These are phyloP conservation scores for Ophonus ardosiacus DNA, from an alignment of 2,888 invertebrate species.

Conservation along the genomic window DNA sequence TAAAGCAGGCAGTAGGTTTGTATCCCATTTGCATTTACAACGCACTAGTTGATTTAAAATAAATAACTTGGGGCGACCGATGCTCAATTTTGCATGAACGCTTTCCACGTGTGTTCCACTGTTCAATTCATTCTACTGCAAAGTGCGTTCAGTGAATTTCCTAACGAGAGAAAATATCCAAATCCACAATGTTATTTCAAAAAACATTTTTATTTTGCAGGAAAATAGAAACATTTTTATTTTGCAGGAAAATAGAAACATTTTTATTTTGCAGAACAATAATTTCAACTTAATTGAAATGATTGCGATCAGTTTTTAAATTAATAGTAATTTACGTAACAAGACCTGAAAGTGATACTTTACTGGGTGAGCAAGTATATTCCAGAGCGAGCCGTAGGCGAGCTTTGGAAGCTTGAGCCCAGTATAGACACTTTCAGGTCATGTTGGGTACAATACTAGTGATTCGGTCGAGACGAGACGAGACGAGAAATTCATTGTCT, in stretches of 20 bases:
- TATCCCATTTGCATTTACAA: slow-evolving; percentile 22
- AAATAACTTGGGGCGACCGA: slow-evolving; percentile 21
- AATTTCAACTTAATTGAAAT: too few relatives aligned
- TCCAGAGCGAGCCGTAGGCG: too few relatives aligned
- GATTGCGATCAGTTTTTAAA: too few relatives aligned
- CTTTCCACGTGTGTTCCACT: background rate
- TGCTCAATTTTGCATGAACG: slow-evolving; percentile 32
- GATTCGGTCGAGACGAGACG: too few relatives aligned
- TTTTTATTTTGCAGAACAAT: background rate
- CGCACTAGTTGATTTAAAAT: slow-evolving; percentile 42
- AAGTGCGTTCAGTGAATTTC: background rate
- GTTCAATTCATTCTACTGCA: background rate
- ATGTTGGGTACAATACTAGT: too few relatives aligned
- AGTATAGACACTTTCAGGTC: too few relatives aligned
- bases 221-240: background rate
- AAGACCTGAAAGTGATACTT: too few relatives aligned
- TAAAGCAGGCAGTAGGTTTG: background rate
- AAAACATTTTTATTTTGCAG: background rate
- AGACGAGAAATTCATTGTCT: too few relatives aligned
- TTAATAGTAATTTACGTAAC: too few relatives aligned
- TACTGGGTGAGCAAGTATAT: too few relatives aligned
- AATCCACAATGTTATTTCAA: background rate
- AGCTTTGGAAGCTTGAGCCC: too few relatives aligned
- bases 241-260: background rate
- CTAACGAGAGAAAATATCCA: background rate